These are phyloP conservation scores for Pterocles orientalis DNA, from an alignment of 2,113 vertebrate genomes.

Conservation along the genomic window DNA sequence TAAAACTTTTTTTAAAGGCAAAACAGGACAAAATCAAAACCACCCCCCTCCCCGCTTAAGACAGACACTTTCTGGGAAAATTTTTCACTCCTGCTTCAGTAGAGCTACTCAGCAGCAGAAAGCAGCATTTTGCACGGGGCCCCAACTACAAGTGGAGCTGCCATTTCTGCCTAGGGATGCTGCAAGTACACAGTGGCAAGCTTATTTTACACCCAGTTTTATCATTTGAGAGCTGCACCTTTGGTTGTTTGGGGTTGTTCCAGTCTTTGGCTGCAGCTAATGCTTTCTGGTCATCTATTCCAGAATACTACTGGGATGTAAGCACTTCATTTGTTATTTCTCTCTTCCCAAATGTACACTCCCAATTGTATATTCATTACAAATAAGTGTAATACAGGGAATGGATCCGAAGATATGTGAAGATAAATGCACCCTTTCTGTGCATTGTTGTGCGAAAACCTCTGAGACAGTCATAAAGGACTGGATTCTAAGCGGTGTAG, in stretches of 20 bases:
- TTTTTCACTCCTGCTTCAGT: background rate
- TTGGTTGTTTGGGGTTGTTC: background rate
- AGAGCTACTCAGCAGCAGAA: background rate
- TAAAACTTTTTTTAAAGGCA: background rate
- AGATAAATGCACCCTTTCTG: background rate
- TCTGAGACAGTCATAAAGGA: background rate
- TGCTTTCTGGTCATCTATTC: background rate
- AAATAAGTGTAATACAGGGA: background rate
- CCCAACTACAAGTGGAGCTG: background rate
- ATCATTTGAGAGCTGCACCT: background rate
- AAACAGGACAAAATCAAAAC: background rate
- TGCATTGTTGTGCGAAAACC: background rate
- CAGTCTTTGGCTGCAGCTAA: background rate
- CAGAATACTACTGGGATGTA: background rate
- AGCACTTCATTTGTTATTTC: background rate
- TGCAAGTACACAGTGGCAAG: background rate
- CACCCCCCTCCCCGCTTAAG: background rate
- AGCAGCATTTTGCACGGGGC: background rate
- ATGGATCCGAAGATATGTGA: background rate
- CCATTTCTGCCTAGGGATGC: background rate
- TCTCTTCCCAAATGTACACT: background rate
- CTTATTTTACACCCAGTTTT: background rate
- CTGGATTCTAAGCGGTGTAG: background rate
- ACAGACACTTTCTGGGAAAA: background rate
- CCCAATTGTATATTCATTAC: background rate